These are phyloP conservation scores for Eurytoma adleriae DNA, from an alignment of 2,888 invertebrate species.

Conservation along the genomic window DNA sequence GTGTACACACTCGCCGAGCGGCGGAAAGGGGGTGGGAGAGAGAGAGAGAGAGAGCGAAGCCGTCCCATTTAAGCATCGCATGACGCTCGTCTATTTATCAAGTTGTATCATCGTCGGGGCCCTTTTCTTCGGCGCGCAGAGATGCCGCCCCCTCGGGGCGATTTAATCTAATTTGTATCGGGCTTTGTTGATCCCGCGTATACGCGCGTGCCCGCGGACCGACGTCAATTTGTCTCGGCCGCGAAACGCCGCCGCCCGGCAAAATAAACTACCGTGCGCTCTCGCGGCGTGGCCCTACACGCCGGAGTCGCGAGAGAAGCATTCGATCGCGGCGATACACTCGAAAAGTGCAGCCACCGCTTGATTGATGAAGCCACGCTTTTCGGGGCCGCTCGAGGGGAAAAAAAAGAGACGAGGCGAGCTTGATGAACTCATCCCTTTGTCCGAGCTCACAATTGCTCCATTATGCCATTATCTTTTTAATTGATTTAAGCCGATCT, in stretches of 20 bases:
- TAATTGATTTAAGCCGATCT: slow-evolving; percentile 52
- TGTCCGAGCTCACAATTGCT: slow-evolving; percentile 43
- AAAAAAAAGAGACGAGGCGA: not conserved
- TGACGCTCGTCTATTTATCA: slow-evolving; percentile 75
- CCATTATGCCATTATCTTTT: slow-evolving; percentile 53
- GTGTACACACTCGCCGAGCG: not conserved
- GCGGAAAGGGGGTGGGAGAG: not conserved
- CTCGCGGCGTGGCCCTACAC: no score
- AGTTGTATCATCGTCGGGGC: slow-evolving; percentile 70
- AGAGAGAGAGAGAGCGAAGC: slow-evolving; percentile 59
- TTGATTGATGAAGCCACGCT: slow-evolving; percentile 55
- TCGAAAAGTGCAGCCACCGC: slow-evolving; percentile 26
- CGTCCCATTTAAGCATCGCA: slow-evolving; percentile 73
- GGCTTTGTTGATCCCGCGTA: slow-evolving; percentile 72
- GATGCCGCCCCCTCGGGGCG: slow-evolving; percentile 74
- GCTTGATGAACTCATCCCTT: slow-evolving; percentile 49
- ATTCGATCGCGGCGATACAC: slow-evolving; percentile 18
- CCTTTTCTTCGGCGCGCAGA: slow-evolving; percentile 65
- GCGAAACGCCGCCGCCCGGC: slow-evolving; percentile 55
- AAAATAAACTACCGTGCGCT: slow-evolving; percentile 72
- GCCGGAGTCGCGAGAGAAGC: no score
- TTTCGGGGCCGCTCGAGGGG: slow-evolving; percentile 23
- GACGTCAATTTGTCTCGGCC: slow-evolving; percentile 70
- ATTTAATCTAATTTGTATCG: slow-evolving; percentile 76
- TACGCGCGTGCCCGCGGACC: slow-evolving; percentile 14